Evolutionary conservation across 2,888 invertebrate species (phyloP), one percentile per base, ranked within the genome.

Genomic region (Pammene aurita): DNA sequence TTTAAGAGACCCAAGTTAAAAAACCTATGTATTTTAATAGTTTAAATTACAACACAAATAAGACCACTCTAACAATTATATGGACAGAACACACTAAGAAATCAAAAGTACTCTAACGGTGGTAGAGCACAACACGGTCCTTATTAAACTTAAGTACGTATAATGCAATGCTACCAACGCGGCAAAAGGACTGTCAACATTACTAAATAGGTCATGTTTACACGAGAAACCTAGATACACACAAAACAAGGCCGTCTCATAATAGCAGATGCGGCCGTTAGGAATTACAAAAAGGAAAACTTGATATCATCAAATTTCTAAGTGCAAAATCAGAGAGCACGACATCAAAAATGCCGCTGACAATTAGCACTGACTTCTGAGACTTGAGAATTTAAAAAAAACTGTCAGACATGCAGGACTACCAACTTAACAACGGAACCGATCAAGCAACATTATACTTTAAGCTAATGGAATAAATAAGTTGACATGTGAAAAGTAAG

Each of bases 311-410:
- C 48, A 65, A 60, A 69, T 68, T 58, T 68, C 68, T 48, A 65
- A 14, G 46, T 46, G 60, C 65, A 65, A 75, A 77, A 75, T 72
- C 71, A 72, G 75, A 73, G 83, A 84, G 81, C 79, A 79, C 79
- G n/a, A 74, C 73, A 82, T 86, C 84, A 86, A 82, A 86, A 82
- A 80, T 77, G 77, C 86, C 86, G 86, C 83, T 76, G 76, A 82
- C 84, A 86, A 86, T 86, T 87, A 87, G 84, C 81, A 78, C 76
- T 74, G 72, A 75, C 77, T 84, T 85, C 84, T 78, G 72, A 83
- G 86, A 85, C 61, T 73, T 72, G 71, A 34, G 72, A 65, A 73
- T 72, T 65, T 65, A 64, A 65, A 63, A 66, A 70, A 76, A 80
- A 70, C 72, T 60, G 68, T 63, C 67, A 72, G 64, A 65, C 69